These are phyloP conservation scores for Cynopterus sphinx DNA, from an alignment of 2,797 vertebrate genomes.

Conservation along the genomic window DNA sequence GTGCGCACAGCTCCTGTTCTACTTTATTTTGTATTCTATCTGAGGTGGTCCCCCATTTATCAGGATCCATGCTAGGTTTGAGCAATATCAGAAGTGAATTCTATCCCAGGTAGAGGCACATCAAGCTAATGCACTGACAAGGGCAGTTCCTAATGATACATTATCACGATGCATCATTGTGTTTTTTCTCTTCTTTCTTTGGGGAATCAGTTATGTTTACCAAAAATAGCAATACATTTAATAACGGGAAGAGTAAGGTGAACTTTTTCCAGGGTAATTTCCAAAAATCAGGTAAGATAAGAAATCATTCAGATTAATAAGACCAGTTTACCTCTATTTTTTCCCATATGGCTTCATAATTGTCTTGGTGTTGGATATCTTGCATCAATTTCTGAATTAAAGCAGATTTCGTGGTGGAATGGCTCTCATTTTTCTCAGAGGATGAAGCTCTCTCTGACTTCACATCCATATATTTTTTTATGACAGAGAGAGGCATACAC, in stretches of 20 bases:
- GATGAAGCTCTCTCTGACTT: conserved; percentile 74
- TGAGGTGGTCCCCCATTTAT: not conserved
- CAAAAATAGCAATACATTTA: not conserved
- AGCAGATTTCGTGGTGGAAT: conserved; percentile 82
- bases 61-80: not conserved
- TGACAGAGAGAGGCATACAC: conserved; percentile 74
- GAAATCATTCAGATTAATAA: conserved; percentile 9
- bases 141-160: not conserved
- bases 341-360: conserved; percentile 92
- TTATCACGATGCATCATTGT: not conserved
- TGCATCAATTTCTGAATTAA: conserved; percentile 92
- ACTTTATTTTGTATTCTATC: not conserved
- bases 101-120: not conserved
- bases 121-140: not conserved
- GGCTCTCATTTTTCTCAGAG: conserved; percentile 79
- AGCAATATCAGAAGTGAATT: not conserved
- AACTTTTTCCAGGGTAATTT: not conserved
- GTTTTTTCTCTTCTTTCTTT: not conserved
- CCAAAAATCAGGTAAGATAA: not conserved
- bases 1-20: not conserved
- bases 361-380: conserved; percentile 93
- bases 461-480: conserved; percentile 80
- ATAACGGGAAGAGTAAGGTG: not conserved
- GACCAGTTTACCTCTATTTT: conserved; percentile 93
- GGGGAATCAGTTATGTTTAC: not conserved